Percentiles rank a stretch among this genome's conserved stretches.
These are phyloP conservation scores for Lycia hirtaria DNA, from an alignment of 2,888 invertebrate species.

Conservation along the genomic window DNA sequence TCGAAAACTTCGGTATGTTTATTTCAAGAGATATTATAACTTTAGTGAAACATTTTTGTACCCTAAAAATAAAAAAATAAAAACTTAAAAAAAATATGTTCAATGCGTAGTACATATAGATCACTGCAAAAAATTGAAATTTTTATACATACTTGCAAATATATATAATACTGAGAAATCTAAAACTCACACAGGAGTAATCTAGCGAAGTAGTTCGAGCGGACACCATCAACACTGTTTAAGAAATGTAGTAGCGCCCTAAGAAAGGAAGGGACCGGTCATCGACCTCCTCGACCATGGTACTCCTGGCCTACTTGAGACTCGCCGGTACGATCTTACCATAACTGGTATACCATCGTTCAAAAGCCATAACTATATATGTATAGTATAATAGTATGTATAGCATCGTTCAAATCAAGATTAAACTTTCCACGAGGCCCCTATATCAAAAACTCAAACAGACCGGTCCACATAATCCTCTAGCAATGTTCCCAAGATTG, in stretches of 20 bases:
- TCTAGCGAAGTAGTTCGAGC: conserved; percentile 53
- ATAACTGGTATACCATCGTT: conserved; percentile 52
- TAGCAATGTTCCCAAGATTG: conserved; percentile 60
- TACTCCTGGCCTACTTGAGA: conserved; percentile 78
- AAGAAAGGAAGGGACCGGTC: conserved; percentile 63
- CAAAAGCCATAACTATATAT: too few relatives aligned
- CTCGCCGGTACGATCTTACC: conserved; percentile 41
- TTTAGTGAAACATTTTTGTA: too few relatives aligned
- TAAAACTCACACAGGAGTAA: too few relatives aligned
- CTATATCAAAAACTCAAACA: conserved; percentile 36
- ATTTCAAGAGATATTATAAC: too few relatives aligned
- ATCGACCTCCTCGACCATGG: conserved; percentile 72
- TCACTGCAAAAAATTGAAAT: too few relatives aligned
- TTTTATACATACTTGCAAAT: too few relatives aligned
- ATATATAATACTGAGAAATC: too few relatives aligned
- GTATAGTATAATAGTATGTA: too few relatives aligned
- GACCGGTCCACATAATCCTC: conserved; percentile 49
- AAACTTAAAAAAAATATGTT: too few relatives aligned
- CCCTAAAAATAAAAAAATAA: too few relatives aligned
- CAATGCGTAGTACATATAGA: too few relatives aligned
- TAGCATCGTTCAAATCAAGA: conserved; percentile 11
- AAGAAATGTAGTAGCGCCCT: conserved; percentile 74
- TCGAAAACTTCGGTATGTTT: too few relatives aligned
- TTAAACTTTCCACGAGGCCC: conserved; percentile 7
- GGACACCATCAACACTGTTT: conserved; percentile 60